phyloP scores from a whole-genome alignment of 2,888 invertebrate species.

The Bunonema sp. region DNA sequence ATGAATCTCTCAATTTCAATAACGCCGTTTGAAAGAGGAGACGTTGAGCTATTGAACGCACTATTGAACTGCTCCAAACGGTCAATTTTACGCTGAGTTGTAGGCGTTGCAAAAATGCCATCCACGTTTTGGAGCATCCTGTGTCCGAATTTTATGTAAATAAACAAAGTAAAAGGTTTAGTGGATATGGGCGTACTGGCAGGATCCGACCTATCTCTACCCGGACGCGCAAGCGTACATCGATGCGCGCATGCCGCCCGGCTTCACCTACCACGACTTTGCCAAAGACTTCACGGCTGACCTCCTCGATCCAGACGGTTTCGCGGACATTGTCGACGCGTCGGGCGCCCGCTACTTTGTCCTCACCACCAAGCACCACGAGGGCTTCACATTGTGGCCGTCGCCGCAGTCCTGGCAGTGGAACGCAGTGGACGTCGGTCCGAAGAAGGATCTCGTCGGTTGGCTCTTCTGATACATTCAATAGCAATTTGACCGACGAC shows the following conservation, averaged over 20 bases:
- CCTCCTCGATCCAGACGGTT: conserved; percentile 67
- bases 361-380: conserved; percentile 50
- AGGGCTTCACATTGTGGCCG: conserved; percentile 50
- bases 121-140: background rate
- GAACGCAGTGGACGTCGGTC: conserved; percentile 49
- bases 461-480: no score
- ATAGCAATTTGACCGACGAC: no score
- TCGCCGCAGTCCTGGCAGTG: conserved; percentile 48
- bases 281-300: conserved; percentile 67
- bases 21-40: no score
- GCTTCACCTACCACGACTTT: conserved; percentile 78
- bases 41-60: no score
- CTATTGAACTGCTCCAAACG: no score
- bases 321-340: conserved; percentile 66
- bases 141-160: background rate
- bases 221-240: conserved; percentile 55
- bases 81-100: no score
- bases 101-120: no score
- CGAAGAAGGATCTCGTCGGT: conserved; percentile 49
- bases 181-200: conserved; percentile 58
- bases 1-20: no score
- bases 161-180: conserved; percentile 30
- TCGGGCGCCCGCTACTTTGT: conserved; percentile 62
- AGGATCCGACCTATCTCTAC: conserved; percentile 18
- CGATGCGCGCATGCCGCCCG: conserved; percentile 65